Evolutionary conservation across 2,888 invertebrate species (phyloP), one percentile per base, ranked within the genome.

Genomic region (Eulithis testata): DNA sequence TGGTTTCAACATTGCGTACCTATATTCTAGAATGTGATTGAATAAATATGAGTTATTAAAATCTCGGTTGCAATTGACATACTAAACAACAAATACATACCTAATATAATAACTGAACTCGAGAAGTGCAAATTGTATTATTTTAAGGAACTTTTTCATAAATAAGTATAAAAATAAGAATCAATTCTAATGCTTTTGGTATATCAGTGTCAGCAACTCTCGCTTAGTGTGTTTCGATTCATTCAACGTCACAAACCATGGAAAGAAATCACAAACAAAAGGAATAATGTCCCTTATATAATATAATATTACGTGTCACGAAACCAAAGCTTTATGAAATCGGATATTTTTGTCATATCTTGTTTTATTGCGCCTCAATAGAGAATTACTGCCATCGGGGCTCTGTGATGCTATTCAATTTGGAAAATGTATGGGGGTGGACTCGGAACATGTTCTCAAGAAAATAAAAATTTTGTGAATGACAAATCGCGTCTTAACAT

Each of bases 291-390:
- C 88, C 88, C 81, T 88, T 88, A 87, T 89, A 90, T 79, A 81
- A 82, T 91, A 91, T 92, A 91, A 92, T 91, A 91, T 91, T 90
- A 91, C 87, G 83, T 88, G 89, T 90, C 89, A 89, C 86, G 89
- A 88, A 90, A 90, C 88, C 87, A 89, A 89, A 89, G 88, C 92
- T 93, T 90, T 93, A 92, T 93, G 93, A 93, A 93, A 93, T 87
- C 87, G 76, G 93, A 93, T 93, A 93, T 90, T 92, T 92, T 93
- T 93, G 93, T 93, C 93, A 93, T 93, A 93, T 92, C 91, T 89
- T 84, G 85, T 88, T 91, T 91, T 92, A 90, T 91, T 87, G 86
- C 87, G 83, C 78, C 79, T 90, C 89, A 88, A 89, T 88, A 85
- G 88, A 84, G 86, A 87, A 83, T 86, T 83, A 85, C 84, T 80